Evolutionary conservation across 2,113 vertebrate genomes (phyloP).

Genomic region (Petroica traversi): DNA sequence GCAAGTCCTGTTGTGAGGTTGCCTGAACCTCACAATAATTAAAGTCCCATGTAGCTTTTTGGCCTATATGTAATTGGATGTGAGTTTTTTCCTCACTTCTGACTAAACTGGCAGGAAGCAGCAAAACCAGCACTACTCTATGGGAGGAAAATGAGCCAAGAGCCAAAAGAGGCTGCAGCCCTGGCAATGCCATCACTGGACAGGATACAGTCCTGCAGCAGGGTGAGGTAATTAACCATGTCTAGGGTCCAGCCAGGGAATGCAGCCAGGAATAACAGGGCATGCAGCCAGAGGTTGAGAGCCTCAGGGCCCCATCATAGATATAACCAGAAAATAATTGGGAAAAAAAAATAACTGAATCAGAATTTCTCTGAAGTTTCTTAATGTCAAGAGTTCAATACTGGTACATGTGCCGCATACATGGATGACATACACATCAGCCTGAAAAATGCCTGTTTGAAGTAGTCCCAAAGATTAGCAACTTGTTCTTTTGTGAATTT

Average conservation of each 20-base stretch:
- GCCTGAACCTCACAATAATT: neutral
- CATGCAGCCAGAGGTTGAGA: neutral
- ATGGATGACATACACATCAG: neutral
- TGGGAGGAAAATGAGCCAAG: neutral
- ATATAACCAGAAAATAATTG: neutral
- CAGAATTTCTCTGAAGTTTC: neutral
- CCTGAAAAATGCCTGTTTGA: neutral
- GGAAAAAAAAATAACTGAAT: neutral
- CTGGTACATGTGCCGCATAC: neutral
- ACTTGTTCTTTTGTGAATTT: conserved; percentile 12
- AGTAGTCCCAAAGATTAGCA: neutral
- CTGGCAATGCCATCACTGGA: neutral
- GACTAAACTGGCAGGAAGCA: neutral
- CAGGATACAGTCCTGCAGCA: neutral
- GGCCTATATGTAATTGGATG: neutral
- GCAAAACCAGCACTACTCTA: neutral
- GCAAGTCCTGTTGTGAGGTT: neutral
- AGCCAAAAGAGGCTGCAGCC: neutral
- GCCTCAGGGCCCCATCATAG: neutral
- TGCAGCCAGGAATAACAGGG: neutral
- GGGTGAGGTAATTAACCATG: neutral
- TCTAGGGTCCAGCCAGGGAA: neutral
- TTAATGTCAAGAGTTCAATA: neutral
- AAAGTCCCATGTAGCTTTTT: neutral
- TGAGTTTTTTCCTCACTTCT: neutral